Percentiles rank a stretch among this genome's conserved stretches.
phyloP scores from a whole-genome alignment of 2,113 vertebrate genomes.

The Cygnus buccinator region DNA sequence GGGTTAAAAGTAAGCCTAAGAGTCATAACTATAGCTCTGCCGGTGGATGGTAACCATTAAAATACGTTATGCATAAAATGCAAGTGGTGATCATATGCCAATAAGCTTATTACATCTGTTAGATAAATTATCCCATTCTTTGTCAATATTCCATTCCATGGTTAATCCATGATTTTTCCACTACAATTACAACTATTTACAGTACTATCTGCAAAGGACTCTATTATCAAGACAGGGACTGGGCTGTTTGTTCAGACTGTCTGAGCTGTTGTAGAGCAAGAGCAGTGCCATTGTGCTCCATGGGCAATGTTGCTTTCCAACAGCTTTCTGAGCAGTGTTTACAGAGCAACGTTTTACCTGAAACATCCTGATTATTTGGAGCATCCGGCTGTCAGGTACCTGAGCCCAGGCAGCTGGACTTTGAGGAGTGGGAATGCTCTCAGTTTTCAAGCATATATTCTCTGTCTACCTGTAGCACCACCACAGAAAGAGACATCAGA shows the following conservation, averaged over 20 bases:
- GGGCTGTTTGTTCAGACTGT: not conserved
- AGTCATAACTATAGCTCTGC: not conserved
- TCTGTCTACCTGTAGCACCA: not conserved
- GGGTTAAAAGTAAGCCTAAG: not conserved
- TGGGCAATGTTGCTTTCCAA: not conserved
- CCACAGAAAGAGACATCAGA: not conserved
- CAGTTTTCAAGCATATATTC: not conserved
- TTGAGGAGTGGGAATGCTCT: not conserved
- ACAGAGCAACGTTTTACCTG: not conserved
- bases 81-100: not conserved
- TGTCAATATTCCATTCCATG: not conserved
- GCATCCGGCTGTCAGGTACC: not conserved
- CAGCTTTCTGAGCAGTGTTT: not conserved
- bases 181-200: not conserved
- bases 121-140: not conserved
- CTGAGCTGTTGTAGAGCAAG: not conserved
- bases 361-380: not conserved
- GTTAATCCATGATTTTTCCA: not conserved
- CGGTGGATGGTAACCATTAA: not conserved
- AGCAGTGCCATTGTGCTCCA: not conserved
- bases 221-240: not conserved
- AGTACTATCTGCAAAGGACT: not conserved
- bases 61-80: not conserved
- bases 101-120: not conserved
- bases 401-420: not conserved